phyloP scores from a whole-genome alignment of 2,797 vertebrate genomes.

The Chelmon rostratus region DNA sequence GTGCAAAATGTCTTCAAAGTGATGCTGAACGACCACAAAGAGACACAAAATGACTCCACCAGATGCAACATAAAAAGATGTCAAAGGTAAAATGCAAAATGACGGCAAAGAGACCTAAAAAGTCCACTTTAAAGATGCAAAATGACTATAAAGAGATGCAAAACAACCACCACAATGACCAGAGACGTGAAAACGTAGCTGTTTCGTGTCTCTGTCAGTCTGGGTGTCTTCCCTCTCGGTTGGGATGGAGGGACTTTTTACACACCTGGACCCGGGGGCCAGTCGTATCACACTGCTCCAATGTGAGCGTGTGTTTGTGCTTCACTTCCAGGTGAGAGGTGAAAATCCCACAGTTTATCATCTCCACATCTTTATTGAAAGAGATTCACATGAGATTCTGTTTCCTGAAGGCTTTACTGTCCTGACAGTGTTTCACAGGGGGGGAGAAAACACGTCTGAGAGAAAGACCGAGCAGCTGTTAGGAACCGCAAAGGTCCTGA shows the following conservation, averaged over 20 bases:
- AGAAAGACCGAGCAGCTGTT: conserved; percentile 2
- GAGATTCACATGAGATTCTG: conserved; percentile 13
- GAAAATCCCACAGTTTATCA: neutral
- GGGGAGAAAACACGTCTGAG: conserved; percentile 4
- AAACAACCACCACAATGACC: neutral
- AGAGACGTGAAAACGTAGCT: neutral
- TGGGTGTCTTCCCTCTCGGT: too few relatives aligned
- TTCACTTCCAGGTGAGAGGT: conserved; percentile 22
- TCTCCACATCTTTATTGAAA: conserved; percentile 6
- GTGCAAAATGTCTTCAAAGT: neutral
- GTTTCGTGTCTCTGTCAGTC: too few relatives aligned
- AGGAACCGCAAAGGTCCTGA: neutral
- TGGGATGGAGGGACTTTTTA: too few relatives aligned
- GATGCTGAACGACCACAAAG: neutral
- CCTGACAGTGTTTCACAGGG: conserved; percentile 11
- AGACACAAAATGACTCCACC: neutral
- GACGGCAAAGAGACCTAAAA: too few relatives aligned
- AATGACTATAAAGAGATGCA: neutral
- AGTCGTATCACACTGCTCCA: neutral
- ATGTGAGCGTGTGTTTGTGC: neutral
- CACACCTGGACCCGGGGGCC: too few relatives aligned
- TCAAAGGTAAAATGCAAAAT: too few relatives aligned
- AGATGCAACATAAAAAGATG: too few relatives aligned
- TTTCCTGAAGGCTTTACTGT: conserved; percentile 47
- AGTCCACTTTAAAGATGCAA: neutral